Evolutionary conservation across 2,113 vertebrate species (phyloP).

Genomic region (Morphnarchus princeps): DNA sequence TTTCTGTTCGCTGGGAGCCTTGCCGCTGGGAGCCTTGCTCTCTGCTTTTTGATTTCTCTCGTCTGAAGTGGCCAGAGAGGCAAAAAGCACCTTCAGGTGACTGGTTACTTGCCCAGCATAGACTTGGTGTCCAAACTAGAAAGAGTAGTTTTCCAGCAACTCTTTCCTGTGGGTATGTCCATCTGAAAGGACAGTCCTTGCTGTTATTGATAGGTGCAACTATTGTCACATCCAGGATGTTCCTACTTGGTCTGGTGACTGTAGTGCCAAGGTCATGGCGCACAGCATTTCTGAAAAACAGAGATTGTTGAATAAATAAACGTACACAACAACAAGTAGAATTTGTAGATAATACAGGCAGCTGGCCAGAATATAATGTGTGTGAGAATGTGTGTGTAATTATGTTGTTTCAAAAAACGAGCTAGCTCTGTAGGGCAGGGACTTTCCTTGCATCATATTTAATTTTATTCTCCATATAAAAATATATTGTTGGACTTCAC

Average conservation of each 20-base stretch:
- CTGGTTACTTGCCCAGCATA: neutral
- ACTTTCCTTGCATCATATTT: slow-evolving; percentile 30
- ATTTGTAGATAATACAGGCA: neutral
- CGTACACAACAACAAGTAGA: neutral
- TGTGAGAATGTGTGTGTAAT: slow-evolving; percentile 12
- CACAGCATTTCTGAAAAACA: neutral
- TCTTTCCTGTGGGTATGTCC: neutral
- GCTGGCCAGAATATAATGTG: neutral
- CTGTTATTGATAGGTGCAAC: neutral
- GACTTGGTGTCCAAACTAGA: neutral
- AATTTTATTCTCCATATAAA: slow-evolving; percentile 35
- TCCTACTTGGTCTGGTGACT: neutral
- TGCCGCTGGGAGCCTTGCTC: neutral
- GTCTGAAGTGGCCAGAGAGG: neutral
- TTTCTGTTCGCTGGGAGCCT: neutral
- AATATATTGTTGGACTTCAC: slow-evolving; percentile 1
- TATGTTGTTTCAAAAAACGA: slow-evolving; percentile 7
- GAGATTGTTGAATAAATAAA: neutral
- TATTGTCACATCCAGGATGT: neutral
- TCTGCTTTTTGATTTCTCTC: neutral
- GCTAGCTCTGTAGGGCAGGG: neutral
- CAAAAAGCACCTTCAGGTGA: neutral
- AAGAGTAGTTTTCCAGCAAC: neutral
- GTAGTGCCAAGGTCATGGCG: neutral
- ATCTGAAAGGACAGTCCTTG: neutral